Percentiles rank a stretch among this genome's conserved stretches.
These are phyloP conservation scores for Colletes latitarsis DNA, from an alignment of 1,140 invertebrate genomes.

Conservation along the genomic window DNA sequence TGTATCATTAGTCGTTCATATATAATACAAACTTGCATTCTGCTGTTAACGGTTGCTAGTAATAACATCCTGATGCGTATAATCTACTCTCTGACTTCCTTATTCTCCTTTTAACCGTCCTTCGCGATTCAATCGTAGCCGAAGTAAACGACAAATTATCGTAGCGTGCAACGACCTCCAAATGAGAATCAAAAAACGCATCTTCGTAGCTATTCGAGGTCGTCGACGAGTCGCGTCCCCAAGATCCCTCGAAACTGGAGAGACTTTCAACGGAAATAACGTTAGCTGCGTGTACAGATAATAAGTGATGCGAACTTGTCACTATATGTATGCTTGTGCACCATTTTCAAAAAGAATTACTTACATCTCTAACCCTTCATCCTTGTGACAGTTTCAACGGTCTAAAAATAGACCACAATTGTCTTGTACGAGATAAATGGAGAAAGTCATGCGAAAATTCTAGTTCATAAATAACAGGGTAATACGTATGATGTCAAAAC, in stretches of 20 bases:
- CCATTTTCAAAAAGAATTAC: background rate
- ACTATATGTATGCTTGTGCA: conserved; percentile 7
- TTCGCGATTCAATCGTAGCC: conserved; percentile 12
- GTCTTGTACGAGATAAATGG: background rate
- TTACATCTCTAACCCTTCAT: background rate
- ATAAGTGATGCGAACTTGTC: background rate
- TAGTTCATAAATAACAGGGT: conserved; percentile 27
- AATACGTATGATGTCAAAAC: conserved; percentile 3
- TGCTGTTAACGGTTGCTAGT: conserved; percentile 33
- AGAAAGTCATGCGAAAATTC: background rate
- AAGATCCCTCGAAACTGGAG: background rate
- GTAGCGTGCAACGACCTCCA: background rate
- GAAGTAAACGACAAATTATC: background rate
- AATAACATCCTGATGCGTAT: conserved; percentile 24
- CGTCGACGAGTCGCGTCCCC: background rate
- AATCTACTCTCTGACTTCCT: background rate
- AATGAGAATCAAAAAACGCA: conserved; percentile 6
- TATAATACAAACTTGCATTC: conserved; percentile 58
- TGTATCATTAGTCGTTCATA: conserved; percentile 51
- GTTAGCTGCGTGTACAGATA: background rate
- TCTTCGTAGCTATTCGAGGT: conserved; percentile 2
- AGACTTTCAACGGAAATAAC: background rate
- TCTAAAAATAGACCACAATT: background rate
- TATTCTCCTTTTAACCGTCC: background rate
- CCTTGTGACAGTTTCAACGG: background rate